phyloP scores from a whole-genome alignment of 1,140 invertebrate genomes.

The Papilio machaon region DNA sequence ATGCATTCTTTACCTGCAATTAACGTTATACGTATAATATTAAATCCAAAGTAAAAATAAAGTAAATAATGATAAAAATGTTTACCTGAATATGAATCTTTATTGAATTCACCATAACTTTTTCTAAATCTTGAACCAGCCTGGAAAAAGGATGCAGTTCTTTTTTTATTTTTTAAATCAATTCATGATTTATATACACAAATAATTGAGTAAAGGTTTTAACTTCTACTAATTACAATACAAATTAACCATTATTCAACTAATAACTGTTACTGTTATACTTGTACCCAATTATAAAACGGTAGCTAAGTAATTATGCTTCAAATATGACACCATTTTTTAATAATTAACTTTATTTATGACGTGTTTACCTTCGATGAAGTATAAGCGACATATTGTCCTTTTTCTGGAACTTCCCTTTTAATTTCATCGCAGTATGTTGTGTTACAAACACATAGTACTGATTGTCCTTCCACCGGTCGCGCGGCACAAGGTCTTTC shows the following conservation, averaged over 20 bases:
- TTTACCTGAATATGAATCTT: background rate
- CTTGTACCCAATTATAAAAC: no score
- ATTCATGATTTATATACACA: no score
- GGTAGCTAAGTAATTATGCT: no score
- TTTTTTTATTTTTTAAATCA: no score
- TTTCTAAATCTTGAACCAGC: conserved; percentile 25
- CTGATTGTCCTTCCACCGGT: conserved; percentile 48
- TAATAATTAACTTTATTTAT: no score
- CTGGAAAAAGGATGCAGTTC: background rate
- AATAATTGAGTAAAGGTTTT: no score
- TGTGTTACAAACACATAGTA: conserved; percentile 64
- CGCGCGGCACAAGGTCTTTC: conserved; percentile 59
- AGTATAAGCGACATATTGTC: conserved; percentile 48
- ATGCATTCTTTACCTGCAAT: conserved; percentile 2
- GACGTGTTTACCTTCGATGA: conserved; percentile 47
- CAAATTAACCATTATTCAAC: no score
- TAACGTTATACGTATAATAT: background rate
- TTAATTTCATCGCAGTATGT: conserved; percentile 65
- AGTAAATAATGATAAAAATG: background rate
- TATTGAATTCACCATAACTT: conserved; percentile 13
- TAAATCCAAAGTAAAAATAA: background rate
- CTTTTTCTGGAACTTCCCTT: conserved; percentile 40
- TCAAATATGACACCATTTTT: no score
- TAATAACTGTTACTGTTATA: no score
- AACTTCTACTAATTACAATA: no score